Percentiles rank a stretch among this genome's conserved stretches.
Conservation (phyloP, 2,797 vertebrate species). For the Ispidina picta region DNA sequence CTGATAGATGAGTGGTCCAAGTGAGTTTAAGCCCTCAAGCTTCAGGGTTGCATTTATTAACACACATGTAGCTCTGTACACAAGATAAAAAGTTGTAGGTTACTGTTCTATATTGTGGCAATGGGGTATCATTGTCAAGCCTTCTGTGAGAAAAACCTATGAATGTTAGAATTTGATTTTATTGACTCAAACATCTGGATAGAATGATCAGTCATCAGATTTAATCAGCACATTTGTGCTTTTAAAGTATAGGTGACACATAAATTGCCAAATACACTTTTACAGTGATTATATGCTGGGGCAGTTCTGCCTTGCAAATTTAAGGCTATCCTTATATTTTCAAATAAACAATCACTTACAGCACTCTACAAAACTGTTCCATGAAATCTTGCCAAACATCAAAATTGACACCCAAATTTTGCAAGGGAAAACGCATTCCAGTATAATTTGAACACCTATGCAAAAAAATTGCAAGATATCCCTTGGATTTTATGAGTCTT, state of each 20-base stretch:
- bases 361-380: neutral
- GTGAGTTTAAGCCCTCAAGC: neutral
- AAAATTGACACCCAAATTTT: neutral
- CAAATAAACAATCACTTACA: neutral
- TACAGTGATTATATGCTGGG: neutral
- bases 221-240: neutral
- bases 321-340: neutral
- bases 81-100: neutral
- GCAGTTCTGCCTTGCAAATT: neutral
- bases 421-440: neutral
- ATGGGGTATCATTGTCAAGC: neutral
- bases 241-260: neutral
- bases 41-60: neutral
- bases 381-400: neutral
- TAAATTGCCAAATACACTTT: neutral
- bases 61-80: neutral
- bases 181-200: neutral
- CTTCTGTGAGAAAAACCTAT: neutral
- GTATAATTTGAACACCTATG: neutral
- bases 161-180: neutral
- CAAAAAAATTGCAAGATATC: neutral
- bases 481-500: neutral
- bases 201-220: neutral
- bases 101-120: neutral
- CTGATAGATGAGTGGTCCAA: neutral